Evolutionary conservation across 1,140 invertebrate species (phyloP).

Genomic region (Euborellia annulipes): DNA sequence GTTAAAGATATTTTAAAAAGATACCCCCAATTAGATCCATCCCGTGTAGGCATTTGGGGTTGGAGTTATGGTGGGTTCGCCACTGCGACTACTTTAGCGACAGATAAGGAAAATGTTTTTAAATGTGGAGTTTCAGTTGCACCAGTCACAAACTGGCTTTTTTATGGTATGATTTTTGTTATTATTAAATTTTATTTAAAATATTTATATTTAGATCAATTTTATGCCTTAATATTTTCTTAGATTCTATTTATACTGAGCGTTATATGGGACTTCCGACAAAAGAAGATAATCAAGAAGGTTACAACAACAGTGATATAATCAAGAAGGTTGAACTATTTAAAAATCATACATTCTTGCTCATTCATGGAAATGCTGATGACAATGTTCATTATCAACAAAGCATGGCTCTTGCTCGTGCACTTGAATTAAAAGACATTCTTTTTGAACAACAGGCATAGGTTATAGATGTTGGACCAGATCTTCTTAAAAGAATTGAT

Average conservation of each 20-base stretch:
- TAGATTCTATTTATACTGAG: constrained; percentile 94
- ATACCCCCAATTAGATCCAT: constrained; percentile 39
- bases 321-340: constrained; percentile 55
- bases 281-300: constrained; percentile 49
- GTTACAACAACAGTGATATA: constrained; percentile 61
- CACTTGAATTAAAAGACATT: constrained; percentile 63
- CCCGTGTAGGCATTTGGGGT: constrained; percentile 72
- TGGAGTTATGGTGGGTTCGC: constrained; percentile 82
- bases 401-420: constrained; percentile 68
- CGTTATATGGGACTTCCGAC: constrained; percentile 79
- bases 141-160: constrained; percentile 84
- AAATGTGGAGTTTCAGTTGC: constrained; percentile 83
- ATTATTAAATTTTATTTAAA: constrained; percentile 13
- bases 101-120: constrained; percentile 51
- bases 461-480: too few relatives aligned
- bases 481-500: too few relatives aligned
- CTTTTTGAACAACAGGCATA: constrained; percentile 78
- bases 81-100: constrained; percentile 54
- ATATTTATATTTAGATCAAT: background rate
- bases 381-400: constrained; percentile 95
- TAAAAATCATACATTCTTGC: constrained; percentile 58
- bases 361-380: constrained; percentile 80
- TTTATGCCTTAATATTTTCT: constrained; percentile 19
- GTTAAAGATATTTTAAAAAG: constrained; percentile 16
- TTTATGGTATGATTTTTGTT: constrained; percentile 58